Base-by-base conservation (phyloP, 1,140 invertebrate species). In the Centruroides vittatus region DNA sequence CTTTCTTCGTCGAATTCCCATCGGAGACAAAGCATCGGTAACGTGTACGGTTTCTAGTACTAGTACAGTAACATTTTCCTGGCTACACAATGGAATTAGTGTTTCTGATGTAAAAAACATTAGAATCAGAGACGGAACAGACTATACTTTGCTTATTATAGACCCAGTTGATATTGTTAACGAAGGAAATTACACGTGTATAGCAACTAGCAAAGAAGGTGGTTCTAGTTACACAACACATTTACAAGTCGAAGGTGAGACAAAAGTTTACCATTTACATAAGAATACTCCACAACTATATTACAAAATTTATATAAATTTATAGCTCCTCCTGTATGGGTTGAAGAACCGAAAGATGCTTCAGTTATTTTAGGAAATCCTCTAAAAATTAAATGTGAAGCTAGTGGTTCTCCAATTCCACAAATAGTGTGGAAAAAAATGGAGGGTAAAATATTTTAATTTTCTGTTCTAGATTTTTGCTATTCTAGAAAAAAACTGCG, bases 191-290 rank as follows among this genome's bases (percentile, higher is more conserved):
- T 91, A 89, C 73, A 84, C 86, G 0, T 96, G 93, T 73, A 80
- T 85, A 66, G 93, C 93, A 8, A 88, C 91, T 71, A 97, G 96
- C 75, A 84, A 86, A 12, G 93, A 90, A 73, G 92, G 92, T 47
- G 86, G 88, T 66, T 90, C 93, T 69, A 88, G 85, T 35, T 89
- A 93, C 50, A 93, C 84, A 88, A 5, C 90, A 93, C 72, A 84
- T 85, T 54, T 78, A 94, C 36, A 82, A 64, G 89, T 96, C 7
- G 80, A 89, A 64, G 86, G 86, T 89, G 59, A 57, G 77, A 68
- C 23, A 23, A 23, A 2, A 23, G 23, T 23, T 23, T 23, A 23
- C 23, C 23, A 23, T 23, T 23, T 23, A 23, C 2, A 23, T 23
- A 23, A 23, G 23, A 23, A 23, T 23, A 23, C 23, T 23, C 2